Evolutionary conservation across 2,888 invertebrate species (phyloP), one percentile per base, ranked within the genome.

Genomic region (Melanostoma mellinum): DNA sequence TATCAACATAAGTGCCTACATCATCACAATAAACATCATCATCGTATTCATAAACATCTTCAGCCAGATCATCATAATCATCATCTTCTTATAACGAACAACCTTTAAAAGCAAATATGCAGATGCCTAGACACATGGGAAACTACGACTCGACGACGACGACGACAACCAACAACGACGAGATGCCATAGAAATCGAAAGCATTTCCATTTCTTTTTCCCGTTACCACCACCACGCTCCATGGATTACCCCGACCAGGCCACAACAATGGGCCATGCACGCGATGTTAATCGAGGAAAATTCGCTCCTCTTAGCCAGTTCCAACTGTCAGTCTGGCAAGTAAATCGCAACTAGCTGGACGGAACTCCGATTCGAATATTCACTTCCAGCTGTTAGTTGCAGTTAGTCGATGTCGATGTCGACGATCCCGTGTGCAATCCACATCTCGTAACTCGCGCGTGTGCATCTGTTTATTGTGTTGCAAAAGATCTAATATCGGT

Each of bases 111-210:
- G 75, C 79, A 69, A 74, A 74, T 8, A 35, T 40, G 42, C 6
- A 46, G 4, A 46, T 60, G 32, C 44, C n/a, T 52, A 52, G 67
- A 50, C 61, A 67, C 32, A 65, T 36, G 75, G 32, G 44, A 4
- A 46, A 60, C 60, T 9, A 53, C 48, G 9, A 50, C 20, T 10
- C 6, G 32, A 20, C 46, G 8, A 30, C 10, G 35, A 55, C 44
- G n/a, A 50, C 36, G 10, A 20, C 20, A 20, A 20, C 20, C 20
- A 20, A 53, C 73, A 9, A 44, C 48, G 30, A 53, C 52, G 40
- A 75, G 74, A 79, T 85, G 56, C 80, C 84, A 85, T 80, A 85
- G 84, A 85, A 85, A 85, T 76, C 84, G 84, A 85, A 85, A 85
- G 84, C 80, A 85, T 79, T 85, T 79, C 75, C 80, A 74, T 80